Conservation (phyloP, 2,888 invertebrate species). For the Rhagonycha fulva region DNA sequence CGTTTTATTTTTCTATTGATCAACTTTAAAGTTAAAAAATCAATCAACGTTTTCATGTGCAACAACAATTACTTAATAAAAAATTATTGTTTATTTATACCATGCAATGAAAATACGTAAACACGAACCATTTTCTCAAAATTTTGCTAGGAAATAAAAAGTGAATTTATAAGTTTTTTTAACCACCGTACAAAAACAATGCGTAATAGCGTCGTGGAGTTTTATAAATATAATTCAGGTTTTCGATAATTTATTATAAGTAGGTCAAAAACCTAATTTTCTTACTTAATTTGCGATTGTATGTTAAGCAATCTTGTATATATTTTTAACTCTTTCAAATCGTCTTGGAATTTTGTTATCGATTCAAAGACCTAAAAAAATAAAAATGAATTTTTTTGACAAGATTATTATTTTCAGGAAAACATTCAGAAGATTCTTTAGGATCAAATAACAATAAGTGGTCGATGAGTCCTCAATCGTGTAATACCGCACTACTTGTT, state of each 20-base stretch:
- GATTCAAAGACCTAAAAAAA: neutral
- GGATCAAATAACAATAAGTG: constrained; percentile 57
- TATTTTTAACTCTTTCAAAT: neutral
- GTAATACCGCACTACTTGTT: constrained; percentile 55
- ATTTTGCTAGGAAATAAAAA: neutral
- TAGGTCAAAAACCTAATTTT: neutral
- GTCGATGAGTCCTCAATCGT: constrained; percentile 55
- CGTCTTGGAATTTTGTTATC: neutral
- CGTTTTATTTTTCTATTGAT: neutral
- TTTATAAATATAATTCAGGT: neutral
- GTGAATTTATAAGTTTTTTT: neutral
- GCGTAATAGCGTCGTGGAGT: neutral
- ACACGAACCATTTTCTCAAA: no score
- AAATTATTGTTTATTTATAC: no score
- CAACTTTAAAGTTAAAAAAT: neutral
- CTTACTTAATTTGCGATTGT: neutral
- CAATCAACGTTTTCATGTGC: neutral
- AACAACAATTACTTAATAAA: neutral
- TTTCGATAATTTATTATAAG: neutral
- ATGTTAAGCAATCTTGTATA: neutral
- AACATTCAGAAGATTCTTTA: constrained; percentile 52
- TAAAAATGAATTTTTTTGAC: neutral
- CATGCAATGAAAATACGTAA: no score
- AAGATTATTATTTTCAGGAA: constrained; percentile 48
- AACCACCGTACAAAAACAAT: neutral